Base-by-base conservation (phyloP, 2,888 invertebrate genomes). In the Nomada fucata region DNA sequence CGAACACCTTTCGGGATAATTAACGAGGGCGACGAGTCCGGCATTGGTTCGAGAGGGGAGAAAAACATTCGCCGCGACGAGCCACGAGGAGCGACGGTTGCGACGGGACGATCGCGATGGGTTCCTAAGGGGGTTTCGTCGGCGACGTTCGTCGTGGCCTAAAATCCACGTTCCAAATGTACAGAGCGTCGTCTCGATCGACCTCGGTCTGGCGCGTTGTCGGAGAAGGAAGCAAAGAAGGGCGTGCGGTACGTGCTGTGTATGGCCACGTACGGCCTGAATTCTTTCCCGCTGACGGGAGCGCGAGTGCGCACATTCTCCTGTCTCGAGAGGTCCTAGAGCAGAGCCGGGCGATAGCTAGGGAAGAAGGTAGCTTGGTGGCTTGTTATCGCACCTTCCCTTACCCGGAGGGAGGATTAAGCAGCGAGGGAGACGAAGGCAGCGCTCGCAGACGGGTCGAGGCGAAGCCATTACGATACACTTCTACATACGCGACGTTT, bases 251-350 rank as follows among this genome's bases (percentile, higher is more conserved):
- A 36, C 59, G 26, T 29, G 36, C 36, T 26, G 53, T 57, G 76
- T 68, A 68, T 59, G 69, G 68, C 82, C 76, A 76, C 76, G 82
- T 82, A 82, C 84, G 77, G 80, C 77, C 82, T 89, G 89, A 89
- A 90, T 90, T 89, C 90, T 89, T 86, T 78, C 86, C 86, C 88
- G 88, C 89, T 86, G 88, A 88, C 79, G 79, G 77, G 69, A 70
- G 80, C 80, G 77, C 86, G 89, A 88, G 88, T 87, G 88, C 90
- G 89, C 83, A 55, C 82, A 82, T 83, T 82, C 82, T 88, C 86
- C 85, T 88, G 90, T 91, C 91, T 92, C 91, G 91, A 91, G 91
- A 89, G 91, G 90, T 89, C 89, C 90, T 90, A 88, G 85, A 90
- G 82, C 84, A 68, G 88, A 89, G 88, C 84, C 87, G 88, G 89